Evolutionary conservation across 2,797 vertebrate species (phyloP).

Genomic region (Garrulus glandarius): DNA sequence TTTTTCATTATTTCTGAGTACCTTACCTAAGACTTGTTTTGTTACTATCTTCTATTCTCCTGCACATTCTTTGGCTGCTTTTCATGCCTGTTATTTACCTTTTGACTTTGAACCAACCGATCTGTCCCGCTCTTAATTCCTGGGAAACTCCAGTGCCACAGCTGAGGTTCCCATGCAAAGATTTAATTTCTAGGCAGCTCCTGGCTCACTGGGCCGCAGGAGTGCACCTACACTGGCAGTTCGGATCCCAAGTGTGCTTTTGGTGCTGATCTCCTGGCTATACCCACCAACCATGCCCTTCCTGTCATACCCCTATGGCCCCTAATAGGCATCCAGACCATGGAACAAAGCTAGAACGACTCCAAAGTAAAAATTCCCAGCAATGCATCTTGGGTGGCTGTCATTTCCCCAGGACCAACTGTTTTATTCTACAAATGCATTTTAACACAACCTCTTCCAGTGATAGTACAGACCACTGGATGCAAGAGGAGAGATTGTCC

Average conservation of each 20-base stretch:
- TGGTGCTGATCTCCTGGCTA: not conserved
- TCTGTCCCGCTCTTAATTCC: not conserved
- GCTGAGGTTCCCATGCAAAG: not conserved
- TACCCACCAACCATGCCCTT: not conserved
- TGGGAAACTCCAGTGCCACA: not conserved
- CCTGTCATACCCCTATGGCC: rapidly evolving
- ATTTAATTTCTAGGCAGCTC: not conserved
- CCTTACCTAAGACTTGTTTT: not conserved
- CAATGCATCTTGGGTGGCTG: not conserved
- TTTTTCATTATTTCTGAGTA: not conserved
- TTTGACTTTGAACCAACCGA: not conserved
- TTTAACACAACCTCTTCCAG: not conserved
- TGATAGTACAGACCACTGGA: not conserved
- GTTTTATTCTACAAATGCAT: not conserved
- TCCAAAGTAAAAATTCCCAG: not conserved
- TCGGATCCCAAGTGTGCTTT: not conserved
- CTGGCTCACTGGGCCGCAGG: not conserved
- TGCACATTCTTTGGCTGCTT: constrained; percentile 5
- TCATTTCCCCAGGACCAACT: not conserved
- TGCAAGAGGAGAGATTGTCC: not conserved
- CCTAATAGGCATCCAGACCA: rapidly evolving
- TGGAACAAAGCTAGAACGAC: not conserved
- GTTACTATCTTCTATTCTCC: not conserved
- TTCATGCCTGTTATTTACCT: not conserved
- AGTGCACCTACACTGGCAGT: not conserved